Conservation (phyloP, 2,888 invertebrate genomes). For the Apamea sordens region DNA sequence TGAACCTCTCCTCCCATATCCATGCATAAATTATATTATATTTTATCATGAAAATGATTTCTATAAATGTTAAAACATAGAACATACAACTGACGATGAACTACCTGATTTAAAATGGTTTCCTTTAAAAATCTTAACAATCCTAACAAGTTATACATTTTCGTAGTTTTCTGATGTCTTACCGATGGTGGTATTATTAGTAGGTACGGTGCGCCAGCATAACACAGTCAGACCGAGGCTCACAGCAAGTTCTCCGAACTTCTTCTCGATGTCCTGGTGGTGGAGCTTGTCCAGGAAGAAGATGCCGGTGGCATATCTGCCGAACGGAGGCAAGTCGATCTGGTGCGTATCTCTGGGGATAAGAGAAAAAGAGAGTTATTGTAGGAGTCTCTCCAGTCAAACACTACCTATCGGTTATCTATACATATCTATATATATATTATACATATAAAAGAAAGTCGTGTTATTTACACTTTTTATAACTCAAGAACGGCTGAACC, state of each 20-base stretch:
- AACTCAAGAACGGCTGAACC: too few relatives aligned
- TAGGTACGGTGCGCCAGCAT: constrained; percentile 98
- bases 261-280: constrained; percentile 94
- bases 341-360: constrained; percentile 93
- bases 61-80: constrained; percentile 41
- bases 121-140: neutral
- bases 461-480: too few relatives aligned
- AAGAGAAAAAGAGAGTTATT: constrained; percentile 20
- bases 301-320: constrained; percentile 98
- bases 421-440: neutral
- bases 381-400: neutral
- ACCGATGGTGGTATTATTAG: constrained; percentile 96
- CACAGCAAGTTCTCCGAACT: constrained; percentile 95
- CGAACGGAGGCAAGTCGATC: constrained; percentile 95
- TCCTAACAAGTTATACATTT: neutral
- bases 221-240: constrained; percentile 95
- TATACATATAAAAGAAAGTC: too few relatives aligned
- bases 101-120: neutral
- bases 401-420: neutral
- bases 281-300: constrained; percentile 97
- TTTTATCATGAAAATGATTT: constrained; percentile 28
- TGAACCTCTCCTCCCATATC: neutral
- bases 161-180: constrained; percentile 68
- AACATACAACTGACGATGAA: constrained; percentile 27
- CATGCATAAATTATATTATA: constrained; percentile 23